Evolutionary conservation across 2,797 vertebrate genomes (phyloP).

Genomic region (Mus caroli): DNA sequence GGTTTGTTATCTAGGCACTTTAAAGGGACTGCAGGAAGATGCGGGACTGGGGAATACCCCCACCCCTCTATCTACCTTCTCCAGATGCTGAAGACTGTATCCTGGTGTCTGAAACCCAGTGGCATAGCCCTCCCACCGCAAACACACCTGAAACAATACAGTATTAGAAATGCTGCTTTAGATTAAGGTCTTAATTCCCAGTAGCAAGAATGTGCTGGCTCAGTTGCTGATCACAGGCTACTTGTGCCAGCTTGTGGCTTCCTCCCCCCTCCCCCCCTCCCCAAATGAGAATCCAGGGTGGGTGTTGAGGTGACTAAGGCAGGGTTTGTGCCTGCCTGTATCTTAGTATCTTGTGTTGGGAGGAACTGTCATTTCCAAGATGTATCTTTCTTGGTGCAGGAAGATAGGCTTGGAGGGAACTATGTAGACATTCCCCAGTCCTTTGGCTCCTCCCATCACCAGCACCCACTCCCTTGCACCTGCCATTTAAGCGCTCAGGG

Average conservation of each 20-base stretch:
- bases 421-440: neutral
- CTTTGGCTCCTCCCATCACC: conserved; percentile 43
- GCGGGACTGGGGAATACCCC: conserved; percentile 14
- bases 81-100: neutral
- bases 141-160: neutral
- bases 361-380: conserved; percentile 34
- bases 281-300: neutral
- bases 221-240: neutral
- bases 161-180: neutral
- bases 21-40: conserved; percentile 56
- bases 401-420: neutral
- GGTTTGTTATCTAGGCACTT: conserved; percentile 66
- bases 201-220: conserved; percentile 21
- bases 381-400: conserved; percentile 44
- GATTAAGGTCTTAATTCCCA: conserved; percentile 35
- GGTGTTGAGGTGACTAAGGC: neutral
- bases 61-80: neutral
- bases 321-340: neutral
- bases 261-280: no score
- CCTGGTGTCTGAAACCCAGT: conserved; percentile 1
- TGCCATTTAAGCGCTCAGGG: conserved; percentile 43
- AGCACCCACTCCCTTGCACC: neutral
- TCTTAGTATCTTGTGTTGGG: neutral
- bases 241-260: neutral
- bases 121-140: neutral